Evolutionary conservation across 2,888 invertebrate genomes (phyloP).

Genomic region (Myathropa florea): DNA sequence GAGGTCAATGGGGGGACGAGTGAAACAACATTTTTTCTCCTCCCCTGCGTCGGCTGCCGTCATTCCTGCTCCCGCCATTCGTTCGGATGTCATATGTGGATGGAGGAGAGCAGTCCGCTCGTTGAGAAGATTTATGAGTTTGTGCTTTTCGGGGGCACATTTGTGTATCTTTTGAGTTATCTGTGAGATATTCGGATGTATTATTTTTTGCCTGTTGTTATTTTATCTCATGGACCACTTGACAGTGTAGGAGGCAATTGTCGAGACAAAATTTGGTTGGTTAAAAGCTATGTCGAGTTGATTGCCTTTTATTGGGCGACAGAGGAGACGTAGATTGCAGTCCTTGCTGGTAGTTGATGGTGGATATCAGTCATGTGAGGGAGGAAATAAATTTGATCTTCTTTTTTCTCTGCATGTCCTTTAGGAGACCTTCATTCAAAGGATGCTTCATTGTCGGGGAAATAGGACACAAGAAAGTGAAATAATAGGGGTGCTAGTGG

Average conservation of each 20-base stretch:
- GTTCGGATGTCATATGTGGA: background rate
- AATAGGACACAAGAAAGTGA: no score
- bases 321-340: background rate
- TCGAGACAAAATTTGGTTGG: background rate
- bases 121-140: conserved; percentile 3
- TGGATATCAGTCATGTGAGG: background rate
- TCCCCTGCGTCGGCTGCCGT: no score
- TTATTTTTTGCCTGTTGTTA: background rate
- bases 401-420: background rate
- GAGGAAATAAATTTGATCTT: background rate
- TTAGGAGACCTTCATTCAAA: background rate
- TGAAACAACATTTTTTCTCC: background rate
- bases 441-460: background rate
- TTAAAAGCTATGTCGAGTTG: background rate
- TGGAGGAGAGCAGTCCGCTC: background rate
- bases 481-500: no score
- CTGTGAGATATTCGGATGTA: conserved; percentile 3
- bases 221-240: background rate
- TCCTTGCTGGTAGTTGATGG: background rate
- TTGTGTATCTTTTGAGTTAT: conserved; percentile 15
- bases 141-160: background rate
- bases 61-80: background rate
- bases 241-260: background rate
- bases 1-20: conserved; percentile 11
- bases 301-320: background rate